These are phyloP conservation scores for Onychostoma macrolepis DNA, from an alignment of 2,113 vertebrate species.

Conservation along the genomic window DNA sequence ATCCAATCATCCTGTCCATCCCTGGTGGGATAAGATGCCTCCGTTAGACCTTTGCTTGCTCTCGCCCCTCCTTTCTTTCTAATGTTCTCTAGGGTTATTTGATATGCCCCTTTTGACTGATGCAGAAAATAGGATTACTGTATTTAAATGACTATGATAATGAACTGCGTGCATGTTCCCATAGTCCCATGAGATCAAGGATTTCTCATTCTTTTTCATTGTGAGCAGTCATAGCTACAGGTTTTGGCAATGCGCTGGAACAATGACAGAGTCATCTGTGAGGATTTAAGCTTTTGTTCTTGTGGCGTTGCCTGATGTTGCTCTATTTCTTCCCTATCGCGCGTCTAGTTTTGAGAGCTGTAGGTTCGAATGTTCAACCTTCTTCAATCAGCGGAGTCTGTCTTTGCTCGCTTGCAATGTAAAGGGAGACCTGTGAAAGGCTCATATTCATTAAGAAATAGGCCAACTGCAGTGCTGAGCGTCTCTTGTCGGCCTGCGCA, in stretches of 20 bases:
- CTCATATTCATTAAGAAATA: constrained; percentile 41
- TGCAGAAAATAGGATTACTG: constrained; percentile 93
- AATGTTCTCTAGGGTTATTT: constrained; percentile 66
- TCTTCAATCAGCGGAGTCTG: constrained; percentile 8
- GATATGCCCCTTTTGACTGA: constrained; percentile 77
- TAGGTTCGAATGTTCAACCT: constrained; percentile 28
- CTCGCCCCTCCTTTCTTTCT: constrained; percentile 49
- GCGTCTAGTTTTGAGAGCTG: constrained; percentile 19
- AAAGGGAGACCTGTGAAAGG: background rate
- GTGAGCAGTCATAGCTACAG: constrained; percentile 59
- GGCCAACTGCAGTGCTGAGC: constrained; percentile 30
- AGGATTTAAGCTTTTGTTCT: constrained; percentile 58
- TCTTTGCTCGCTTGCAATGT: constrained; percentile 3
- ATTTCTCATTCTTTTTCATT: constrained; percentile 58
- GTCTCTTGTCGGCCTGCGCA: constrained; percentile 25
- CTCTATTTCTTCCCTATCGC: constrained; percentile 46
- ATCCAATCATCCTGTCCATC: constrained; percentile 50
- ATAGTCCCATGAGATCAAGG: constrained; percentile 56
- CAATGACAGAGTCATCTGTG: constrained; percentile 61
- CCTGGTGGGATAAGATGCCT: constrained; percentile 48
- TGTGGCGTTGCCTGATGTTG: constrained; percentile 59
- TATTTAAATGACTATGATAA: constrained; percentile 96
- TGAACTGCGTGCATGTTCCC: constrained; percentile 74
- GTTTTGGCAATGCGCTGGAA: constrained; percentile 55
- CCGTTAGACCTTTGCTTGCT: constrained; percentile 46